These are phyloP conservation scores for Lepus townsendii DNA, from an alignment of 2,797 vertebrate species.

Conservation along the genomic window DNA sequence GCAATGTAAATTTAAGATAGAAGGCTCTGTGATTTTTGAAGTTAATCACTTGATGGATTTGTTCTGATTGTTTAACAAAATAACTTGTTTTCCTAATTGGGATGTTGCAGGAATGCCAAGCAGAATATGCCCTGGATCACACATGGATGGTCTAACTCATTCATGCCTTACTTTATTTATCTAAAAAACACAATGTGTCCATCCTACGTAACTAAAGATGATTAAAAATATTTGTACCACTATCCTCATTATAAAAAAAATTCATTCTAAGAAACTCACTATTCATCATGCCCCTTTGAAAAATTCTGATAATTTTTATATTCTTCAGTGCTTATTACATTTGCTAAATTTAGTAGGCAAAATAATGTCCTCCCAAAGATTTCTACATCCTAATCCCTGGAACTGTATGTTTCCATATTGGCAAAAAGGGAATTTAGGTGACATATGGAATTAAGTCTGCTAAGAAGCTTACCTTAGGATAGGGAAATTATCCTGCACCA, in stretches of 20 bases:
- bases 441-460: background rate
- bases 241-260: no score
- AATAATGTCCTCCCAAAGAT: background rate
- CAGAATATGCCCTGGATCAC: constrained; percentile 29
- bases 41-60: constrained; percentile 4
- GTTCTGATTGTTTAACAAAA: background rate
- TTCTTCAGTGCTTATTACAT: constrained; percentile 7
- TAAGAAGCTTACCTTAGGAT: background rate
- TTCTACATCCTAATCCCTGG: background rate
- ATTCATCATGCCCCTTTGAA: background rate
- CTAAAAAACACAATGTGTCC: background rate
- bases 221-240: background rate
- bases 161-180: background rate
- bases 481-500: background rate
- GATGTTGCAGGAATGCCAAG: background rate
- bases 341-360: background rate
- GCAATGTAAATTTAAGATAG: background rate
- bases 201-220: constrained; percentile 12
- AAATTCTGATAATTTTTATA: constrained; percentile 5
- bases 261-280: background rate
- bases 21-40: constrained; percentile 5
- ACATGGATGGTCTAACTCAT: constrained; percentile 14
- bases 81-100: background rate
- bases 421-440: background rate
- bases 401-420: background rate